Evolutionary conservation across 2,888 invertebrate genomes (phyloP).

Genomic region (Melinaea marsaeus): DNA sequence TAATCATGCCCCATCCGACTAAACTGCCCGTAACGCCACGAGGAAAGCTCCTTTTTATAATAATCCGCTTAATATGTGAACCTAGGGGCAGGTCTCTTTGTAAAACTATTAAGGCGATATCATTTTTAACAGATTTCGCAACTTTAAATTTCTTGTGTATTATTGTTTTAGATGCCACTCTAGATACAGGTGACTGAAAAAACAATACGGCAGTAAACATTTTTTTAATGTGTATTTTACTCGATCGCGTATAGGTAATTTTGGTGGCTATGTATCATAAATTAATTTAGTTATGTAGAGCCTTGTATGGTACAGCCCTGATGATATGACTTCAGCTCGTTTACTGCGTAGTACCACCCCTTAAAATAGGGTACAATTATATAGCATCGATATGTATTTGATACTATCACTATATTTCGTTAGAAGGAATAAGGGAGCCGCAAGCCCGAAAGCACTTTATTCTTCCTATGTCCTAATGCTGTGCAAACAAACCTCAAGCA

Average conservation of each 20-base stretch:
- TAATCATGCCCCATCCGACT: slow-evolving; percentile 50
- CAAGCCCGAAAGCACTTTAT: too few species aligned
- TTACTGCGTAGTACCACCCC: too few species aligned
- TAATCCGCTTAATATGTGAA: slow-evolving; percentile 38
- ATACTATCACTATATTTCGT: too few species aligned
- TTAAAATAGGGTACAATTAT: too few species aligned
- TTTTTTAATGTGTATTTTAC: neutral
- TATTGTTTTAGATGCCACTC: slow-evolving; percentile 23
- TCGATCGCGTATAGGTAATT: too few species aligned
- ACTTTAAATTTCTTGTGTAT: slow-evolving; percentile 35
- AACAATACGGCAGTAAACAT: neutral
- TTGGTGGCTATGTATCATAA: too few species aligned
- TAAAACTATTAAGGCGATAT: slow-evolving; percentile 41
- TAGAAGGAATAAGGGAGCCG: neutral
- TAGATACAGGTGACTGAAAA: slow-evolving; percentile 29
- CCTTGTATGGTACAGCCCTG: too few species aligned
- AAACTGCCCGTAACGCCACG: slow-evolving; percentile 27
- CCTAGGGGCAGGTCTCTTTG: slow-evolving; percentile 35
- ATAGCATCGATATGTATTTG: too few species aligned
- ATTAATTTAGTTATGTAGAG: too few species aligned
- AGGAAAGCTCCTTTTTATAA: slow-evolving; percentile 33
- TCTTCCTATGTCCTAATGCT: too few species aligned
- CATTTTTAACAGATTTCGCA: slow-evolving; percentile 30
- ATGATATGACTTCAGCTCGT: too few species aligned
- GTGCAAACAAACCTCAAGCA: too few species aligned